Evolutionary conservation across 2,797 vertebrate species (phyloP), one percentile per base, ranked within the genome.

Genomic region (Ptychobarbus kaznakovi): DNA sequence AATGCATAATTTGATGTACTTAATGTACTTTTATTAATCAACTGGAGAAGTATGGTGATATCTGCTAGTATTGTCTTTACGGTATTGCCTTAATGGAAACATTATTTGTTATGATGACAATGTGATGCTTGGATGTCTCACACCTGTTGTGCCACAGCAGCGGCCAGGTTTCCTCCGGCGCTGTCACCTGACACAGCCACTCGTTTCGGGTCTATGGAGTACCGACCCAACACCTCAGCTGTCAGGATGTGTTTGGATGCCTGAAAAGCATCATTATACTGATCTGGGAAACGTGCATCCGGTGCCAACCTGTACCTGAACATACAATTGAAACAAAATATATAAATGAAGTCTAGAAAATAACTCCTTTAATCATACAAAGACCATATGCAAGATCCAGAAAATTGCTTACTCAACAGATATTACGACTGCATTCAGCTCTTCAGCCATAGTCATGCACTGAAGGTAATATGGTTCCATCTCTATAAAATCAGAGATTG

Each of bases 121-220:
- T 77, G 32, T 44, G 38, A 42, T 16, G 20, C 49, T 38, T 6
- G 16, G 15, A 56, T 76, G 82, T 78, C 13, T n/a, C 9, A 16
- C 81, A 99, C 98, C 97, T 98, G 95, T 86, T 99, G 98, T 2
- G 94, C 95, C 86, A 98, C 95, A 2, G 96, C 97, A 3, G 98
- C 97, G 0, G 97, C 98, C 92, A 99, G 90, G 92, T 99, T 99
- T 12, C 97, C 98, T 74, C 98, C 98, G 1, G 98, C 96, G 4
- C 98, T 99, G 91, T 99, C 98, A 0, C 98, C 98, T 0, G 98
- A 99, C 90, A 99, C 91, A 1, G 96, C 97, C 73, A 98, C 84
- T 88, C 98, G 93, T 70, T 85, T 72, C 0, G 97, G 97, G 81
- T 99, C 96, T 44, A 97, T 93, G 0, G 94, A 89, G 87, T 96